Evolutionary conservation across 2,797 vertebrate genomes (phyloP).

Genomic region (Platyrinchus mystaceus): DNA sequence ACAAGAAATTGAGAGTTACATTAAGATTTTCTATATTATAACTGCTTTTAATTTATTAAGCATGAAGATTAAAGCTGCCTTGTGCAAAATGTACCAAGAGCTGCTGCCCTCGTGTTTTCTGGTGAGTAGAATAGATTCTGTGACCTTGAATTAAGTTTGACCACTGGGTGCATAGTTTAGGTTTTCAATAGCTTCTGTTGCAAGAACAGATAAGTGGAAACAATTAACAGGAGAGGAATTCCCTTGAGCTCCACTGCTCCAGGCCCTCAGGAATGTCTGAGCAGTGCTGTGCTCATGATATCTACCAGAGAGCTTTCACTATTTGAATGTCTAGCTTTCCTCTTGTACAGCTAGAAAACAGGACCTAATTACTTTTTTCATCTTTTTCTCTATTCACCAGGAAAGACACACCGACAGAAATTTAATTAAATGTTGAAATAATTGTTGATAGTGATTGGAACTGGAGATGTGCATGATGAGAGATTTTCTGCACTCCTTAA

Average conservation of each 20-base stretch:
- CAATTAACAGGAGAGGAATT: not conserved
- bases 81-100: not conserved
- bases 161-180: not conserved
- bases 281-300: not conserved
- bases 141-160: not conserved
- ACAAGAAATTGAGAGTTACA: not conserved
- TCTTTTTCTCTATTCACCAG: not conserved
- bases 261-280: not conserved
- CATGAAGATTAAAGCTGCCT: not conserved
- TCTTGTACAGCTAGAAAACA: not conserved
- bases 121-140: not conserved
- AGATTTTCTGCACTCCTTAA: not conserved
- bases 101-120: not conserved
- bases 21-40: not conserved
- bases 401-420: not conserved
- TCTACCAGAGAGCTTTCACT: not conserved
- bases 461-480: not conserved
- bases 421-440: not conserved
- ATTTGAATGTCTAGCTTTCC: not conserved
- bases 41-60: not conserved
- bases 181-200: not conserved
- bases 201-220: not conserved
- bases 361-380: not conserved
- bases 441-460: not conserved
- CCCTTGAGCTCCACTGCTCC: not conserved